These are phyloP conservation scores for Pontoporia blainvillei DNA, from an alignment of 2,113 vertebrate genomes.

Conservation along the genomic window DNA sequence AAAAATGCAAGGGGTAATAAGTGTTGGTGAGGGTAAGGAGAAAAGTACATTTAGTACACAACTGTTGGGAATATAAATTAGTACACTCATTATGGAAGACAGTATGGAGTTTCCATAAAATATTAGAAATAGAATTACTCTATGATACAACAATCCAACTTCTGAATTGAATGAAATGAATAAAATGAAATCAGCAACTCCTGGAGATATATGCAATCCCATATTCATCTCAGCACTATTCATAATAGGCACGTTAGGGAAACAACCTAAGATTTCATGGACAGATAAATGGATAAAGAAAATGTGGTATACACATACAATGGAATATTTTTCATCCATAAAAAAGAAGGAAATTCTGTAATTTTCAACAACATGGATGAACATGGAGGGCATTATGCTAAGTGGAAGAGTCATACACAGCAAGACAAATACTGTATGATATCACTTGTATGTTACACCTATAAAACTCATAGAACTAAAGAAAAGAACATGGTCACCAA, in stretches of 20 bases:
- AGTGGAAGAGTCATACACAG: neutral
- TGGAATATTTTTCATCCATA: neutral
- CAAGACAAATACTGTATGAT: neutral
- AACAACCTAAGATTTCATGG: neutral
- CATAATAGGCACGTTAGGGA: neutral
- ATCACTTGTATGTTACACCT: neutral
- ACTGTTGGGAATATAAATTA: neutral
- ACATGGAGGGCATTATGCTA: neutral
- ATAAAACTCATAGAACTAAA: neutral
- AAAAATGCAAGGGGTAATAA: neutral
- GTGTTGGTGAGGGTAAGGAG: neutral
- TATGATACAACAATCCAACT: neutral
- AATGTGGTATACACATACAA: neutral
- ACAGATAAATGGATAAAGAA: neutral
- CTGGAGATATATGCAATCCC: neutral
- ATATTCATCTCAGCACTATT: neutral
- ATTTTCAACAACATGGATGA: neutral
- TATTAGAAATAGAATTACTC: neutral
- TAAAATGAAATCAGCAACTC: neutral
- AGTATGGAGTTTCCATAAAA: neutral
- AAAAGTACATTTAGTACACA: neutral
- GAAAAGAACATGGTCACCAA: neutral
- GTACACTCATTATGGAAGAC: neutral
- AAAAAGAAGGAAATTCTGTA: neutral
- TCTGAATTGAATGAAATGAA: neutral